Base-by-base conservation (phyloP, 1,140 invertebrate species). In the Palaemon carinicauda region DNA sequence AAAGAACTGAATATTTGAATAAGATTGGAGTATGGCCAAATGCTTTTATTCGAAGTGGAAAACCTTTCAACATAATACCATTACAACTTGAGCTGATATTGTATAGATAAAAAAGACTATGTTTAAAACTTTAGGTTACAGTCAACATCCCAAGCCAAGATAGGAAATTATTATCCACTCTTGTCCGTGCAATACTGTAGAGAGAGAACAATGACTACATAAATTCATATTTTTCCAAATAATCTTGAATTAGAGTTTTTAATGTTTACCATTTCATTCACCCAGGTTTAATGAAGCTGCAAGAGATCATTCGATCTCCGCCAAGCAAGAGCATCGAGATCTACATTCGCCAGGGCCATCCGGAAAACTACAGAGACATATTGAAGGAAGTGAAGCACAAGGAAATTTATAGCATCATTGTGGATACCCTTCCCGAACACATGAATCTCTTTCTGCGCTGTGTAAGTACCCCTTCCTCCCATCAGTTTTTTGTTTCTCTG, bases 271-370 rank as follows among this genome's bases (percentile, higher is more conserved):
- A 10, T 52, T 56, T 29, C 31, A 29, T 4, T 21, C 41, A 33
- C 53, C 12, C 69, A 89, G 95, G 96, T 95, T 69, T 90, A 21
- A 88, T 90, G 80, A 88, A 92, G 54, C 90, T 93, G 17, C 93
- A 93, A 88, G 92, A 93, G 86, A 90, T 93, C 33, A 81, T 92
- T 86, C 89, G 90, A 33, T 90, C 91, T 21, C 90, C 91, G 21
- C 89, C 90, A 33, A 81, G 87, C 50, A 90, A 90, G 74, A 88
- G 91, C 71, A 84, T 91, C 9, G 91, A 92, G 89, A 87, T 92
- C 73, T 90, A 91, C 80, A 91, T 92, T 82, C 89, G 91, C 9
- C 91, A 92, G 87, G 90, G 90, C 14, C 89, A 87, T 52, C 88
- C 90, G 17, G 89, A 90, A 15, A 90, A 90, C 41, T 92, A 91